phyloP scores from a whole-genome alignment of 1,140 invertebrate genomes.

The Eupristina koningsbergeri region DNA sequence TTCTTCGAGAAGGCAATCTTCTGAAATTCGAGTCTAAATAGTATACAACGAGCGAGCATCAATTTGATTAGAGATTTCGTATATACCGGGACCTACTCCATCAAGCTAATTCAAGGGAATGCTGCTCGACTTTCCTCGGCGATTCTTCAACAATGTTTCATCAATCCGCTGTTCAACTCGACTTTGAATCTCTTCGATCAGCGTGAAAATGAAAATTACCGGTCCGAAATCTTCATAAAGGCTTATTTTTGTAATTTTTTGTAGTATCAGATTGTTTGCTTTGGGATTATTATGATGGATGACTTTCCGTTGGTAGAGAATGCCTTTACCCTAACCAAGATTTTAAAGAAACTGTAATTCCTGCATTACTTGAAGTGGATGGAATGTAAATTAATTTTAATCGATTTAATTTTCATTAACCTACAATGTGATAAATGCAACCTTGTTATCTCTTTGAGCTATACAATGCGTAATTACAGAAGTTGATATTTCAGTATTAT shows the following conservation, averaged over 20 bases:
- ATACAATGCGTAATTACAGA: too few relatives aligned
- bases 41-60: constrained; percentile 42
- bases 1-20: constrained; percentile 31
- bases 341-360: neutral
- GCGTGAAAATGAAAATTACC: neutral
- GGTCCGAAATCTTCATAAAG: neutral
- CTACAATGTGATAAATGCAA: too few relatives aligned
- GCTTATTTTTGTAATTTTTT: too few relatives aligned
- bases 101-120: constrained; percentile 41
- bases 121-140: neutral
- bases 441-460: too few relatives aligned
- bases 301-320: neutral
- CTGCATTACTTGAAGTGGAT: neutral
- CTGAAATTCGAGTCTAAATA: constrained; percentile 49
- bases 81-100: constrained; percentile 25
- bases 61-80: constrained; percentile 52
- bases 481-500: too few relatives aligned
- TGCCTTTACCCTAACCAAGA: neutral
- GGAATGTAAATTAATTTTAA: too few relatives aligned
- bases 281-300: neutral
- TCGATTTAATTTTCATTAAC: too few relatives aligned
- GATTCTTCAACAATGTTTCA: constrained; percentile 33
- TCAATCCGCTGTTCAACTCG: neutral
- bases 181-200: neutral
- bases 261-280: neutral